A percentile compares a stretch with the other conserved stretches of the same genome.
Conservation (phyloP, 2,113 vertebrate genomes). For the Datnioides undecimradiatus region DNA sequence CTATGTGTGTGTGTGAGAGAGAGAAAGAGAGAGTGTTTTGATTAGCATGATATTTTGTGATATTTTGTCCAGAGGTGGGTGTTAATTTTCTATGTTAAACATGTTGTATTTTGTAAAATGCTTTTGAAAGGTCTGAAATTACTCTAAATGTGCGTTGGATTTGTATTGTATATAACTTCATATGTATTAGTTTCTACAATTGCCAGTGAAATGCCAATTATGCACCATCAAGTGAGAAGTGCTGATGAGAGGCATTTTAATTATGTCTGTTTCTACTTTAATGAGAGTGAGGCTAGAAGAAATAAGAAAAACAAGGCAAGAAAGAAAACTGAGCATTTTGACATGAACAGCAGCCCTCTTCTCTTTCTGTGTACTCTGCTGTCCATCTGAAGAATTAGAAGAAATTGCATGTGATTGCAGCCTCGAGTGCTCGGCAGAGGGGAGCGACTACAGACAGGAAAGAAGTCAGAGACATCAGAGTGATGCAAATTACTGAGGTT, state of each 20-base stretch:
- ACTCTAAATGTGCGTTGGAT: neutral
- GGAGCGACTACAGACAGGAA: constrained; percentile 9
- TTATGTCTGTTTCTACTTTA: constrained; percentile 6
- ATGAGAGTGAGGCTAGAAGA: no score
- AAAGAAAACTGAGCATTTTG: constrained; percentile 15
- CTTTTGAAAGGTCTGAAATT: constrained; percentile 32
- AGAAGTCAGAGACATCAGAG: constrained; percentile 33
- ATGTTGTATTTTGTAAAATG: constrained; percentile 59
- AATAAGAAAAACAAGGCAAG: neutral
- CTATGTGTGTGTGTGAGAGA: neutral
- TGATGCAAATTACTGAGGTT: constrained; percentile 35
- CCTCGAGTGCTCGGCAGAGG: neutral
- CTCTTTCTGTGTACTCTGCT: constrained; percentile 1
- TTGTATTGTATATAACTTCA: constrained; percentile 45
- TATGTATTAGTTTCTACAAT: constrained; percentile 35
- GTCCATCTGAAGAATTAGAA: constrained; percentile 37
- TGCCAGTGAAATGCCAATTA: constrained; percentile 54
- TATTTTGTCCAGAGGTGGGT: constrained; percentile 34
- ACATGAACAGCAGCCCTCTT: neutral
- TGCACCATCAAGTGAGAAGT: constrained; percentile 46
- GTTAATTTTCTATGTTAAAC: constrained; percentile 59
- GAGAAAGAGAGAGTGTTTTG: neutral
- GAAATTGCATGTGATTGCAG: constrained; percentile 50
- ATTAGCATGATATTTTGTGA: constrained; percentile 43
- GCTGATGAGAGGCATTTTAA: constrained; percentile 16